Evolutionary conservation across 1,140 invertebrate species (phyloP).

Genomic region (Alviniconcha marisindica): DNA sequence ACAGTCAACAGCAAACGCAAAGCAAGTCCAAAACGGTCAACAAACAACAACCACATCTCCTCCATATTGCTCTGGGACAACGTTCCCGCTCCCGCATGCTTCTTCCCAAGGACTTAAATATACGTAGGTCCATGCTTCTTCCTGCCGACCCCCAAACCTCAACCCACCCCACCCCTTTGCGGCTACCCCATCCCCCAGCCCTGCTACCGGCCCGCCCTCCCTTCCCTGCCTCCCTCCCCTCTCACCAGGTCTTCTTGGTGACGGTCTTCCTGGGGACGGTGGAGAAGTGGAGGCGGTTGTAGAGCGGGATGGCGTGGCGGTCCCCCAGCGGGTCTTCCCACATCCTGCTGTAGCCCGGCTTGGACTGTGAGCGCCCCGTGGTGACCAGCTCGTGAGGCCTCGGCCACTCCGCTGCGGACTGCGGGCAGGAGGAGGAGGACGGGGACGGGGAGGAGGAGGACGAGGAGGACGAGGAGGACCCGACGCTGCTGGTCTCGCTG

Average conservation of each 20-base stretch:
- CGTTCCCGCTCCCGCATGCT: too few relatives aligned
- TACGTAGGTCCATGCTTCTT: too few relatives aligned
- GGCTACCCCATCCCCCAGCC: too few relatives aligned
- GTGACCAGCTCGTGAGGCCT: conserved; percentile 6
- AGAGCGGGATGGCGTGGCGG: conserved; percentile 54
- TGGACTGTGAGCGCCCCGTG: conserved; percentile 43
- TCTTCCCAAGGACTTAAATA: too few relatives aligned
- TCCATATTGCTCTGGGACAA: too few relatives aligned
- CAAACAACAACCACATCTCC: too few relatives aligned
- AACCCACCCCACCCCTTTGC: too few relatives aligned
- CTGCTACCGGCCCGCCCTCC: neutral
- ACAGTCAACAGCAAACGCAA: too few relatives aligned
- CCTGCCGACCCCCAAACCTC: too few relatives aligned
- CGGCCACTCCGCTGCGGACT: neutral
- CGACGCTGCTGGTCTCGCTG: neutral
- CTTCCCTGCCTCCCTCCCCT: neutral
- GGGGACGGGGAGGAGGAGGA: neutral
- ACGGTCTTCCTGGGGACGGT: conserved; percentile 64
- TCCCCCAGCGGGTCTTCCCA: conserved; percentile 62
- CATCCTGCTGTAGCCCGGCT: conserved; percentile 51
- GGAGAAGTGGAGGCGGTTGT: conserved; percentile 67
- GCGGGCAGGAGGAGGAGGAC: neutral
- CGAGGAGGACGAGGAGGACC: neutral
- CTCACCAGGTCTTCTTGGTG: conserved; percentile 67
- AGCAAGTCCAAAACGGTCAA: too few relatives aligned